Evolutionary conservation across 2,797 vertebrate species (phyloP).

Genomic region (Acanthornis magna): DNA sequence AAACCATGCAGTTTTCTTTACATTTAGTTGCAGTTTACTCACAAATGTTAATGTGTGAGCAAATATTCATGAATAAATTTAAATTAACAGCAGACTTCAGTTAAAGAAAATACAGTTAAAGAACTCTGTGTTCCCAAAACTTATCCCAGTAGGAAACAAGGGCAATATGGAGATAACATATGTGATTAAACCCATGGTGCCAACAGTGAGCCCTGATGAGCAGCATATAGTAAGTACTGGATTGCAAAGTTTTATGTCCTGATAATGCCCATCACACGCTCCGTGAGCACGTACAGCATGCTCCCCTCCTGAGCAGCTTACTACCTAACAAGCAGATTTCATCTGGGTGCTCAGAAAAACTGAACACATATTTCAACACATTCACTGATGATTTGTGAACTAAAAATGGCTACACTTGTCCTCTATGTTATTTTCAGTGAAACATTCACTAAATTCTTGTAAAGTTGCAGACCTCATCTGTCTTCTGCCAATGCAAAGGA

Average conservation of each 20-base stretch:
- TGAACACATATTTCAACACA: constrained; percentile 7
- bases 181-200: not conserved
- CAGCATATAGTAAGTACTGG: not conserved
- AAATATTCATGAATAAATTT: not conserved
- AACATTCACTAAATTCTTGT: not conserved
- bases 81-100: not conserved
- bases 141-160: not conserved
- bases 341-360: not conserved
- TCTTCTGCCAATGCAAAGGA: not conserved
- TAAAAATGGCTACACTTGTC: constrained; percentile 45
- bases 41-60: not conserved
- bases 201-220: not conserved
- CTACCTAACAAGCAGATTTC: not conserved
- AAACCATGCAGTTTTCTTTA: not conserved
- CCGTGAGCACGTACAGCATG: not conserved
- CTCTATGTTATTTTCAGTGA: constrained; percentile 33
- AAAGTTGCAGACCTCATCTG: constrained; percentile 3
- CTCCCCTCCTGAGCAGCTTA: not conserved
- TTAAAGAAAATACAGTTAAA: not conserved
- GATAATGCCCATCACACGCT: not conserved
- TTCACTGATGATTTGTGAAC: not conserved
- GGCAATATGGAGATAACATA: not conserved
- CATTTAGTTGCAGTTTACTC: not conserved
- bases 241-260: not conserved
- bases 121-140: not conserved